A percentile compares a stretch with the other conserved stretches of the same genome.
Evolutionary conservation across 1,140 invertebrate species (phyloP).

Genomic region (Meloidogyne floridensis): DNA sequence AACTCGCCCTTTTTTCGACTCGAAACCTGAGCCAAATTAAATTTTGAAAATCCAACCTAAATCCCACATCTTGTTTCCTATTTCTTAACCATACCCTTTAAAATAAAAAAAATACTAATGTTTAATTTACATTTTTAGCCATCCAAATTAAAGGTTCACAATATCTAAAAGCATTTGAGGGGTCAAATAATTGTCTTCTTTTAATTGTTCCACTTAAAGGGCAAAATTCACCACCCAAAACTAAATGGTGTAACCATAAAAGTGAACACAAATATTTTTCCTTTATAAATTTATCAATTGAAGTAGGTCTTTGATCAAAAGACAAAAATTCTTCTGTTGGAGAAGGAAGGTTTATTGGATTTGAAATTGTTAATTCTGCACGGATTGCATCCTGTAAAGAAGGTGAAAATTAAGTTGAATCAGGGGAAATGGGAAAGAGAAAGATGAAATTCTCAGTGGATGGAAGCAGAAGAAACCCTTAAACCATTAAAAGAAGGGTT

Average conservation of each 20-base stretch:
- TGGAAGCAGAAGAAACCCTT: no score
- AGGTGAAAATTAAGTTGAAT: not conserved
- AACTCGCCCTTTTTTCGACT: no score
- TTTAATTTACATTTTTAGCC: conserved; percentile 1
- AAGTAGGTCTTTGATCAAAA: not conserved
- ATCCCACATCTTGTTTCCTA: no score
- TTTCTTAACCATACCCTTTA: no score
- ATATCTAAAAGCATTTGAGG: conserved; percentile 12
- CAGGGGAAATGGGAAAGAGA: no score
- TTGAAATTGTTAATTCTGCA: conserved; percentile 38
- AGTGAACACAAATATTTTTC: conserved; percentile 26
- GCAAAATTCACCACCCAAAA: conserved; percentile 2
- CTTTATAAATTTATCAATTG: conserved; percentile 24
- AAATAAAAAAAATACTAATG: not conserved
- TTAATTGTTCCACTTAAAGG: conserved; percentile 19
- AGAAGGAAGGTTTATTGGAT: not conserved
- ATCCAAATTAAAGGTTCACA: conserved; percentile 19
- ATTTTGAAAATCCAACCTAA: no score
- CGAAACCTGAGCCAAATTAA: no score
- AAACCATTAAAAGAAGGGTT: no score
- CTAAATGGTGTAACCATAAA: conserved; percentile 35
- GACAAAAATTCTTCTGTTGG: not conserved
- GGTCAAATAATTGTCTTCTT: conserved; percentile 20
- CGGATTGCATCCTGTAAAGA: conserved; percentile 33
- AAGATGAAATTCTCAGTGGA: no score